Base-by-base conservation (phyloP, 2,888 invertebrate species). In the Xylocampa areola region DNA sequence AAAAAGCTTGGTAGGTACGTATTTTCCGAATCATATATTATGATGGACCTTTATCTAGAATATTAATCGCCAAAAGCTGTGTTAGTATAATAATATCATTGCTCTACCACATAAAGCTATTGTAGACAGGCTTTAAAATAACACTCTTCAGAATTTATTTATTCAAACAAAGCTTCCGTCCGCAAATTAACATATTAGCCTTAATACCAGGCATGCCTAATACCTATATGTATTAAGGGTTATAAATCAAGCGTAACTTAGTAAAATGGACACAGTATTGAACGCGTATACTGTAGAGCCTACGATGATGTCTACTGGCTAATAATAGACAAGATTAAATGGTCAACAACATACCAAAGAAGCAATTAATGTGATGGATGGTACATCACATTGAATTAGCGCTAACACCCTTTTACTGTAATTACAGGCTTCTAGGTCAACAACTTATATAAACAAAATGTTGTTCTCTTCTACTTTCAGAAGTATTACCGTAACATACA, bases 281-380 rank as follows among this genome's bases (percentile, higher is more conserved):
- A 53, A 39, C 0, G 10, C 41, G 21, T 32, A 29, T 8, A 21
- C 6, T 21, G 23, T 10, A 23, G 27, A 40, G 14, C 32, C 17
- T 27, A 40, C 10, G 8, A 25, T 6, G 29, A 32, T 35, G 8
- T 30, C 19, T 39, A 35, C 16, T 40, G n/a, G n/a, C n/a, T n/a
- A 19, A 2, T 59, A 45, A 35, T 39, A 33, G 16, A 13, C 3
- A 10, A 47, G 61, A 67, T 60, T 45, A 60, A 60, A 68, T 68
- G 45, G 68, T 68, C 68, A 64, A 67, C 52, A 60, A 51, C 33
- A 52, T 52, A 51, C 37, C 50, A 36, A 39, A 60, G 23, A 51
- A 39, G 29, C 51, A 67, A 67, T 60, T 67, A 63, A 25, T 45
- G 6, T 68, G 41, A 60, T 59, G 61, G 52, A 30, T 41, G 50